Evolutionary conservation across 1,140 invertebrate species (phyloP).

Genomic region (Brachystomella parvula): DNA sequence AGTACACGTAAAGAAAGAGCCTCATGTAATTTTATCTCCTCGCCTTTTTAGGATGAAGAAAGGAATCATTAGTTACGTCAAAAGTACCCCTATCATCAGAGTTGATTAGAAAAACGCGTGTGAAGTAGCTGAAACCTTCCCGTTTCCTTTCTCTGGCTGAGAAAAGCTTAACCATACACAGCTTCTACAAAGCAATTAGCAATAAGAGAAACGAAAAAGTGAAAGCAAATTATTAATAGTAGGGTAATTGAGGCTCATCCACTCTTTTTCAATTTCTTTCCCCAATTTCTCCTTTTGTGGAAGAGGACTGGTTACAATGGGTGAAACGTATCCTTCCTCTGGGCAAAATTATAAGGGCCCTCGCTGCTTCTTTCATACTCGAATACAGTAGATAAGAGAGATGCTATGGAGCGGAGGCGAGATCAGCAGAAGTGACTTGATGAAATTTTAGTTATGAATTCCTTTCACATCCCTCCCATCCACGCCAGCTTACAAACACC

Average conservation of each 20-base stretch:
- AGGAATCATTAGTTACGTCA: too few relatives aligned
- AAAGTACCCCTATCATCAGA: too few relatives aligned
- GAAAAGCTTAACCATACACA: too few relatives aligned
- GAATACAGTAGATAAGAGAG: neutral
- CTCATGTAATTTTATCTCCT: too few relatives aligned
- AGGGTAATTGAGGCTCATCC: neutral
- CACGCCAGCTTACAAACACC: neutral
- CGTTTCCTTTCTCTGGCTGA: too few relatives aligned
- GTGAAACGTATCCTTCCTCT: too few relatives aligned
- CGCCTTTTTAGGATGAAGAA: too few relatives aligned
- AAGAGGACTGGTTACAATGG: too few relatives aligned
- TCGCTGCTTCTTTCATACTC: neutral
- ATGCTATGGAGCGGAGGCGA: neutral
- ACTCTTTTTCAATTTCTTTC: neutral
- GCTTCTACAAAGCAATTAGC: neutral
- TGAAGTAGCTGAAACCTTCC: too few relatives aligned
- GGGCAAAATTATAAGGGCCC: neutral
- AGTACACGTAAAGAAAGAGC: neutral
- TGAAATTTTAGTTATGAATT: constrained; percentile 1
- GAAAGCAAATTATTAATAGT: neutral
- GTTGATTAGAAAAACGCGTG: too few relatives aligned
- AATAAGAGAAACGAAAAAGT: neutral
- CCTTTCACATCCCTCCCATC: neutral
- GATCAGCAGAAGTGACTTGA: neutral
- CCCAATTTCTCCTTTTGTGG: neutral